A percentile compares a stretch with the other conserved stretches of the same genome.
phyloP scores from a whole-genome alignment of 2,888 invertebrate species.

The Microplitis deprimator region DNA sequence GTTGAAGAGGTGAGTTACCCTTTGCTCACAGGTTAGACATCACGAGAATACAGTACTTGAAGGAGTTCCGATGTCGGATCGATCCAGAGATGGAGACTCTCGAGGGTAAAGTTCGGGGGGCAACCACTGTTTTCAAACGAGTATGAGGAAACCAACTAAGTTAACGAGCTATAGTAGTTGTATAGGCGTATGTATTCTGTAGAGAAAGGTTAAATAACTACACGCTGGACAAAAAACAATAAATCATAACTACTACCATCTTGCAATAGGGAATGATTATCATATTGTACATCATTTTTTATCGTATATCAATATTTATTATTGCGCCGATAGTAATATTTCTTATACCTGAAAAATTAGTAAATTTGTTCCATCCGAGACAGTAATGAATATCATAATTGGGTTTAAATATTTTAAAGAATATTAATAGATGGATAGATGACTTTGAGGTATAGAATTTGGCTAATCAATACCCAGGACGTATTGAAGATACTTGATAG shows the following conservation, averaged over 20 bases:
- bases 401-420: no score
- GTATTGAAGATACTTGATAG: conserved; percentile 12
- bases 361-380: no score
- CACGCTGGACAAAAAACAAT: background rate
- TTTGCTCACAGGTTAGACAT: background rate
- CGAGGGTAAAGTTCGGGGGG: conserved; percentile 30
- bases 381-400: no score
- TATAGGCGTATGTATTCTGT: background rate
- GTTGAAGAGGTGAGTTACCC: conserved; percentile 13
- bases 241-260: no score
- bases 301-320: no score
- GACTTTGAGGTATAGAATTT: background rate
- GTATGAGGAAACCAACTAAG: conserved; percentile 30
- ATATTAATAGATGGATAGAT: background rate
- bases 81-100: conserved; percentile 33
- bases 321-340: no score
- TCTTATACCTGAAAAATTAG: no score
- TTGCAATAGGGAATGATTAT: no score
- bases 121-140: conserved; percentile 31
- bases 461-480: conserved; percentile 2
- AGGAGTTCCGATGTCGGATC: conserved; percentile 35
- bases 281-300: no score
- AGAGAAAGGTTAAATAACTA: background rate
- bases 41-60: conserved; percentile 11
- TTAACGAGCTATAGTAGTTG: conserved; percentile 22